phyloP scores from a whole-genome alignment of 1,140 invertebrate genomes.

The Armadillidium nasatum region DNA sequence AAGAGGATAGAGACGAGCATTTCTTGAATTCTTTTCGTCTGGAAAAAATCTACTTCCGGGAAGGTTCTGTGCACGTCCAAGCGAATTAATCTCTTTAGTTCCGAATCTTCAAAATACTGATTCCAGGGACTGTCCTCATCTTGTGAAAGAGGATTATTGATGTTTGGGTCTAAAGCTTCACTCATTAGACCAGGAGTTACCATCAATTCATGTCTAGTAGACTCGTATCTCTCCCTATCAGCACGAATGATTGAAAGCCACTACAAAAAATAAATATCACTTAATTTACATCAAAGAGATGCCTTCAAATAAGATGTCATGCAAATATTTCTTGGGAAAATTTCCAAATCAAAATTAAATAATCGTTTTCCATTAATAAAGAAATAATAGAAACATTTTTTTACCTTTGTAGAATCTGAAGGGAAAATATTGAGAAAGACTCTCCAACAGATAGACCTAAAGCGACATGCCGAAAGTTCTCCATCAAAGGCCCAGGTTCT shows the following conservation, averaged over 20 bases:
- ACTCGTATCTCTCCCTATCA: neutral
- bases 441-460: slow-evolving; percentile 1
- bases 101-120: slow-evolving; percentile 72
- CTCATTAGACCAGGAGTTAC: neutral
- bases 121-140: slow-evolving; percentile 63
- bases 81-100: slow-evolving; percentile 64
- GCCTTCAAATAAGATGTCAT: too few relatives aligned
- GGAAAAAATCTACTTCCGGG: slow-evolving; percentile 71
- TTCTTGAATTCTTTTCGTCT: slow-evolving; percentile 61
- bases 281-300: too few relatives aligned
- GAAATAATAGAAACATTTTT: too few relatives aligned
- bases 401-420: neutral
- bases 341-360: too few relatives aligned
- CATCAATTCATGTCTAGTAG: neutral
- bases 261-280: neutral
- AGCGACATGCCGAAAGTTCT: neutral
- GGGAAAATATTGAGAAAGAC: neutral
- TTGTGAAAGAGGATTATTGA: slow-evolving; percentile 8
- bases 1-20: slow-evolving; percentile 68
- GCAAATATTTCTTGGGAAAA: too few relatives aligned
- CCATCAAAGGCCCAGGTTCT: neutral
- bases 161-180: neutral
- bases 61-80: slow-evolving; percentile 77
- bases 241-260: neutral
- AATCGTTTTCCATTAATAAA: too few relatives aligned